Evolutionary conservation across 2,113 vertebrate species (phyloP), one percentile per base, ranked within the genome.

Genomic region (Bombycilla garrulus): DNA sequence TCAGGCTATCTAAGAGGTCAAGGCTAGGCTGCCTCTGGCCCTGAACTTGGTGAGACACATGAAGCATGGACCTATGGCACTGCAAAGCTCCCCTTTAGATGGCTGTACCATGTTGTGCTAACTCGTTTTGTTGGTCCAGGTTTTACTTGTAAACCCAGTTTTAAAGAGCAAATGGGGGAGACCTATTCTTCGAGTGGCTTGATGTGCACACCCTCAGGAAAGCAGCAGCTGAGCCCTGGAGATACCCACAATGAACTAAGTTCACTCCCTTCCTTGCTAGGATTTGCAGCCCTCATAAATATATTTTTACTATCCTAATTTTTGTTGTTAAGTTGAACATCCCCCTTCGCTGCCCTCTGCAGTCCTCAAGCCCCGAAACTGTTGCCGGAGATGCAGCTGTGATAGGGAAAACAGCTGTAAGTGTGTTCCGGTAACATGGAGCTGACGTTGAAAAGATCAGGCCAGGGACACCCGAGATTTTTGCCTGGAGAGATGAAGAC

Each of bases 341-440:
- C 74, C 74, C 28, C 88, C 64, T 83, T 88, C 90, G 16, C 62
- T 65, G 90, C 85, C 72, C 82, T 94, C 79, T 88, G 78, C 71
- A 88, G 67, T 88, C 38, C 54, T 92, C 36, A 65, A 87, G 66
- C 47, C 58, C 64, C 0, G 0, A 54, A 88, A 84, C 76, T 74
- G 81, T 78, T 92, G 64, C 82, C 0, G 12, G 67, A 88, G 95
- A 92, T 90, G 85, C 87, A 95, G 92, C 90, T 92, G 90, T 83
- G 90, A 92, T 90, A 92, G 81, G 51, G 79, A 95, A 91, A 95
- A 90, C 94, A 96, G 93, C 92, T 96, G 94, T 87, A 58, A 44
- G 85, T 0, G 0, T 77, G 79, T 93, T 96, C 72, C 12, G 10
- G 82, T 86, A 93, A 93, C 81, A 93, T 21, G 87, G 79, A 94